Conservation (phyloP, 2,888 invertebrate genomes). For the Drosophila anceps region DNA sequence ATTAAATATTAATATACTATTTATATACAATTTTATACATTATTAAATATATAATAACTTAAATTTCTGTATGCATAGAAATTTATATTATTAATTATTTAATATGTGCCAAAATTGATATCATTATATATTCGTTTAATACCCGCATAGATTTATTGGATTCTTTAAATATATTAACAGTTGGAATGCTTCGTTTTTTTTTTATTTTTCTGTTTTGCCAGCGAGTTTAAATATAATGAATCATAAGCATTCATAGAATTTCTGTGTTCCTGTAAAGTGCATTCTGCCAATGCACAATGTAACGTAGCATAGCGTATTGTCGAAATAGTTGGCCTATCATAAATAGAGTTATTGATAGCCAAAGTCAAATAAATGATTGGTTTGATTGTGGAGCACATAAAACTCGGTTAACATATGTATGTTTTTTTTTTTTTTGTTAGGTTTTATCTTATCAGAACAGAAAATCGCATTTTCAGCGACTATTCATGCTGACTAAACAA, state of each 20-base stretch:
- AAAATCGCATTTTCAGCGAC: neutral
- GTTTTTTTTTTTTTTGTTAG: neutral
- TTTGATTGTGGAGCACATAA: neutral
- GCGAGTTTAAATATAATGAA: neutral
- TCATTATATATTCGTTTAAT: too few relatives aligned
- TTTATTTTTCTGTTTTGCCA: neutral
- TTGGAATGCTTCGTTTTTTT: neutral
- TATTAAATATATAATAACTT: too few relatives aligned
- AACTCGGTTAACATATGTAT: neutral
- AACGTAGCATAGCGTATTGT: neutral
- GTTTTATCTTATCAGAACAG: neutral
- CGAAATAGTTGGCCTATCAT: neutral
- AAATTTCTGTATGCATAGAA: too few relatives aligned
- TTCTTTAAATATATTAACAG: neutral
- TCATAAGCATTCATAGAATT: neutral
- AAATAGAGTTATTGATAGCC: neutral
- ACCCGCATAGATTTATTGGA: too few relatives aligned
- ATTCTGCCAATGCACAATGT: neutral
- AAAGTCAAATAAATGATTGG: neutral
- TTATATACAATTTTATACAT: too few relatives aligned
- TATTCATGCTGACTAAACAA: conserved; percentile 4
- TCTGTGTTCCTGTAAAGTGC: neutral
- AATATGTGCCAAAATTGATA: too few relatives aligned
- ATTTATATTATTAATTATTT: too few relatives aligned
- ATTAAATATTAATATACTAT: too few relatives aligned